phyloP scores from a whole-genome alignment of 2,888 invertebrate species.

The Hemithea aestivaria region DNA sequence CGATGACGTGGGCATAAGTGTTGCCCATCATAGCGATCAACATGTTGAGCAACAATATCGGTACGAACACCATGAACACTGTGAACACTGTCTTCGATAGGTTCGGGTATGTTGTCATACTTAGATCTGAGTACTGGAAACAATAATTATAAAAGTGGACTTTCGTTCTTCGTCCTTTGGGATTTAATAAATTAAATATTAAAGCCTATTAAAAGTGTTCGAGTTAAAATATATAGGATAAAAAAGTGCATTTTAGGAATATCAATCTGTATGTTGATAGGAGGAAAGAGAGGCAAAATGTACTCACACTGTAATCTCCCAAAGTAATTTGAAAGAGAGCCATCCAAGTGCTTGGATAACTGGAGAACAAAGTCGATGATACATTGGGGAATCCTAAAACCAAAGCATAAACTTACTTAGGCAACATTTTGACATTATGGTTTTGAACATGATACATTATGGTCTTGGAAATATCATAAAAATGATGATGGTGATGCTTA shows the following conservation, averaged over 20 bases:
- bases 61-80: constrained; percentile 98
- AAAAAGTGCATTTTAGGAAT: too few relatives aligned
- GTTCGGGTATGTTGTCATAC: constrained; percentile 93
- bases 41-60: constrained; percentile 96
- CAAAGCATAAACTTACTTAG: constrained; percentile 6
- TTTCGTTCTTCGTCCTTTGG: too few relatives aligned
- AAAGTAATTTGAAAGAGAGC: constrained; percentile 98
- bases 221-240: too few relatives aligned
- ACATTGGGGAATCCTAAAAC: constrained; percentile 86
- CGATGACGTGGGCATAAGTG: constrained; percentile 98
- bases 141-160: too few relatives aligned
- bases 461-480: too few relatives aligned
- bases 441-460: too few relatives aligned
- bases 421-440: too few relatives aligned
- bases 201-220: too few relatives aligned
- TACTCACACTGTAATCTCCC: constrained; percentile 96
- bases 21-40: constrained; percentile 99
- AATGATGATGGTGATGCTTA: too few relatives aligned
- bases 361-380: constrained; percentile 88
- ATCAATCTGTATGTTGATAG: too few relatives aligned
- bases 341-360: constrained; percentile 97
- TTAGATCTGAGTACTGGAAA: constrained; percentile 93
- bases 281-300: too few relatives aligned
- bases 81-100: constrained; percentile 98
- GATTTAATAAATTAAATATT: too few relatives aligned